phyloP scores from a whole-genome alignment of 2,797 vertebrate genomes.

The Characodon lateralis region DNA sequence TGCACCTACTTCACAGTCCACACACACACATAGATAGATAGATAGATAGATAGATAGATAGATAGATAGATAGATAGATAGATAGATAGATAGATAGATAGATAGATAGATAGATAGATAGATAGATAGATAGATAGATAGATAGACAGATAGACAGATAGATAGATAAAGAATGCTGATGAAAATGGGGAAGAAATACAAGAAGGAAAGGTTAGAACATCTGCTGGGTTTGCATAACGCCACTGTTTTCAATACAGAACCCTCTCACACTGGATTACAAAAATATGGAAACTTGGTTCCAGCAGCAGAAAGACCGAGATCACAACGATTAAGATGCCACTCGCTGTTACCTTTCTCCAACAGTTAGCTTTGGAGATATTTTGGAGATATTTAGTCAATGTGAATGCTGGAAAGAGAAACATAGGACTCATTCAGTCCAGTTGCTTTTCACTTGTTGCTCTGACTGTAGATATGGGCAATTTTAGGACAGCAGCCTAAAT shows the following conservation, averaged over 20 bases:
- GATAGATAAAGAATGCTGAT: conserved; percentile 34
- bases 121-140: too few relatives aligned
- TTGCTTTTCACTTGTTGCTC: too few relatives aligned
- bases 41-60: too few relatives aligned
- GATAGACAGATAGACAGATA: too few relatives aligned
- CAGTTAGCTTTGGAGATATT: too few relatives aligned
- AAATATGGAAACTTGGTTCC: conserved; percentile 52
- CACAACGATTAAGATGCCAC: not conserved
- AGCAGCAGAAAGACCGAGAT: conserved; percentile 21
- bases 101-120: too few relatives aligned
- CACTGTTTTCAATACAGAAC: conserved; percentile 34
- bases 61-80: too few relatives aligned
- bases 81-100: too few relatives aligned
- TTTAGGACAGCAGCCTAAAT: not conserved
- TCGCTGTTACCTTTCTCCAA: too few relatives aligned
- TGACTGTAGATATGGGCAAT: too few relatives aligned
- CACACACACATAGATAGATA: conserved; percentile 1
- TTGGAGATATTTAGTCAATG: too few relatives aligned
- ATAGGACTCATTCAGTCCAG: not conserved
- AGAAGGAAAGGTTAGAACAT: conserved; percentile 66
- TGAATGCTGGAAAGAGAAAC: too few relatives aligned
- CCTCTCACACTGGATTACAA: conserved; percentile 61
- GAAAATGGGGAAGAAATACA: conserved; percentile 67
- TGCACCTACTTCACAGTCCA: conserved; percentile 47
- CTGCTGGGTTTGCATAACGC: conserved; percentile 55